Evolutionary conservation across 2,888 invertebrate species (phyloP).

Genomic region (Callyntrura sp.): DNA sequence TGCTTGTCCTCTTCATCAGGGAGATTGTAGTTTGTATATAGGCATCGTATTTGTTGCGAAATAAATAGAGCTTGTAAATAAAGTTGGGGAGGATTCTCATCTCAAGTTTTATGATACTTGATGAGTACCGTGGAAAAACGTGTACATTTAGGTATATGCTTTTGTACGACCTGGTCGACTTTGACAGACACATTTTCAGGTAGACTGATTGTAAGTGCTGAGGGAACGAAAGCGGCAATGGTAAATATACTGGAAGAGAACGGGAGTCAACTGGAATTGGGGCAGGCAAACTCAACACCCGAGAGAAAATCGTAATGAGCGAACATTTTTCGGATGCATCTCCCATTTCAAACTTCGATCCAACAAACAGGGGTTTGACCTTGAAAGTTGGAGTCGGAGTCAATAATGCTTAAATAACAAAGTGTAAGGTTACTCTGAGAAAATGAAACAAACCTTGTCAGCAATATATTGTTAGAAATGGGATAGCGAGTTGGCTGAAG

Average conservation of each 20-base stretch:
- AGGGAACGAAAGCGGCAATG: background rate
- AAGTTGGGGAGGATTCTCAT: conserved; percentile 10
- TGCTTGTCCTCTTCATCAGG: conserved; percentile 1
- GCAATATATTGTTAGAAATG: background rate
- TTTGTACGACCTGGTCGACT: background rate
- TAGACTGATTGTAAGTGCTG: background rate
- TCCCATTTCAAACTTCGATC: conserved; percentile 49
- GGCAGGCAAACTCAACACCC: background rate
- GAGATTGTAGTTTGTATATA: background rate
- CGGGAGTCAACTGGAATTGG: background rate
- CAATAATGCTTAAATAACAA: background rate
- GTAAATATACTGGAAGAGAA: no score
- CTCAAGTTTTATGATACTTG: conserved; percentile 22
- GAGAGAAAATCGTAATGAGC: conserved; percentile 9
- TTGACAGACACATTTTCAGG: background rate
- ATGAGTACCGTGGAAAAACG: conserved; percentile 31
- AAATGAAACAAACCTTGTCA: background rate
- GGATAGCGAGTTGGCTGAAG: no score
- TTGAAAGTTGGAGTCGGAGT: background rate
- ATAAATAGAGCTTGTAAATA: conserved; percentile 10
- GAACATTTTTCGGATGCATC: conserved; percentile 2
- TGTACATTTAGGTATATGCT: background rate
- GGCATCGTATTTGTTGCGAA: conserved; percentile 2
- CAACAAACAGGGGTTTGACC: conserved; percentile 48
- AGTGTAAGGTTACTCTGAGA: conserved; percentile 1